Conservation (phyloP, 2,797 vertebrate species). For the Galagoides demidoff region DNA sequence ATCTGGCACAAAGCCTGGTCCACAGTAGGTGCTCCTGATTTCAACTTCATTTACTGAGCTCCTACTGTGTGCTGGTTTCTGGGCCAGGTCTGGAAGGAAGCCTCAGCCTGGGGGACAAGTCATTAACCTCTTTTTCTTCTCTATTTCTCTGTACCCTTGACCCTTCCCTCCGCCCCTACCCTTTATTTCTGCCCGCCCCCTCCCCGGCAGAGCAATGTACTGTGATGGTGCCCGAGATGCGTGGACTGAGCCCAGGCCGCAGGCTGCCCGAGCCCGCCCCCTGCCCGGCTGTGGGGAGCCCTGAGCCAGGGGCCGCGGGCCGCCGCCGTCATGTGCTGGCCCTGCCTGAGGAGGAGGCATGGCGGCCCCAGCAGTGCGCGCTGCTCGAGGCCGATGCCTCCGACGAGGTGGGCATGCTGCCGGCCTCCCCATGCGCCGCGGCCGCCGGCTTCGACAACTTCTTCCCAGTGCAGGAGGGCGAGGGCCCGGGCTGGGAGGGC, state of each 20-base stretch:
- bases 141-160: neutral
- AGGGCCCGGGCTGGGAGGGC: constrained; percentile 78
- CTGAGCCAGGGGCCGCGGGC: constrained; percentile 84
- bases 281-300: constrained; percentile 70
- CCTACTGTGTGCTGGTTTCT: neutral
- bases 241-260: constrained; percentile 92
- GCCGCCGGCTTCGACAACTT: constrained; percentile 89
- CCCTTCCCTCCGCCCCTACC: neutral
- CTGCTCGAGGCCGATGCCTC: constrained; percentile 90
- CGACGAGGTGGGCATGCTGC: constrained; percentile 88
- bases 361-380: constrained; percentile 89
- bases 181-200: neutral
- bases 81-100: neutral
- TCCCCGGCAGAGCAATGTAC: constrained; percentile 92
- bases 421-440: constrained; percentile 70
- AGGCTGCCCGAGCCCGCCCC: constrained; percentile 89
- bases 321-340: constrained; percentile 88
- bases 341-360: constrained; percentile 90
- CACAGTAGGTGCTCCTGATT: neutral
- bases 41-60: neutral
- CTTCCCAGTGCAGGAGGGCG: constrained; percentile 78
- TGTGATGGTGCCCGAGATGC: constrained; percentile 90
- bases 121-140: constrained; percentile 63
- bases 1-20: neutral
- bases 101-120: neutral